These are phyloP conservation scores for Pterocles burchelli DNA, from an alignment of 2,113 vertebrate species.

Conservation along the genomic window DNA sequence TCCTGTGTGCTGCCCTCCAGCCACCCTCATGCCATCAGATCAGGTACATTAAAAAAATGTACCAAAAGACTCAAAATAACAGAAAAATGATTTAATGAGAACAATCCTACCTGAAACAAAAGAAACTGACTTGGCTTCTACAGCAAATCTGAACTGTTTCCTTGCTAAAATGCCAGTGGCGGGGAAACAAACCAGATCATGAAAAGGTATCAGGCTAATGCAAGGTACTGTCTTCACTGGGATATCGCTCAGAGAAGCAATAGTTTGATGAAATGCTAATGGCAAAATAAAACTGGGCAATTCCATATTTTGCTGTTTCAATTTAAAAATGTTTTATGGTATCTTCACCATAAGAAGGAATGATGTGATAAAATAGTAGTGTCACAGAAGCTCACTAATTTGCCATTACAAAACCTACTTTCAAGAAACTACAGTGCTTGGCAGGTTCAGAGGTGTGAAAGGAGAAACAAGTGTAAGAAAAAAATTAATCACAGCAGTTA, in stretches of 20 bases:
- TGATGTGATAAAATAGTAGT: not conserved
- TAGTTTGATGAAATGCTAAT: not conserved
- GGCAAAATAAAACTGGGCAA: not conserved
- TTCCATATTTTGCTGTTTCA: not conserved
- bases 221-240: not conserved
- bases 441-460: not conserved
- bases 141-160: not conserved
- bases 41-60: not conserved
- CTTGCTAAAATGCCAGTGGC: not conserved
- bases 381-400: not conserved
- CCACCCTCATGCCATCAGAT: not conserved
- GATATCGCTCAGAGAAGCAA: not conserved
- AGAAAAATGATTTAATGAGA: not conserved
- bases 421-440: not conserved
- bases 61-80: not conserved
- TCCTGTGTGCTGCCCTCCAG: no score
- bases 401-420: not conserved
- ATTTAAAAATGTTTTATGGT: not conserved
- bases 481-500: not conserved
- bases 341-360: not conserved
- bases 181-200: not conserved
- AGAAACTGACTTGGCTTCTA: not conserved
- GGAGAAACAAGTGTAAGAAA: not conserved
- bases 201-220: not conserved
- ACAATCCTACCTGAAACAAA: not conserved